phyloP scores from a whole-genome alignment of 2,888 invertebrate species.

The Agrochola litura region DNA sequence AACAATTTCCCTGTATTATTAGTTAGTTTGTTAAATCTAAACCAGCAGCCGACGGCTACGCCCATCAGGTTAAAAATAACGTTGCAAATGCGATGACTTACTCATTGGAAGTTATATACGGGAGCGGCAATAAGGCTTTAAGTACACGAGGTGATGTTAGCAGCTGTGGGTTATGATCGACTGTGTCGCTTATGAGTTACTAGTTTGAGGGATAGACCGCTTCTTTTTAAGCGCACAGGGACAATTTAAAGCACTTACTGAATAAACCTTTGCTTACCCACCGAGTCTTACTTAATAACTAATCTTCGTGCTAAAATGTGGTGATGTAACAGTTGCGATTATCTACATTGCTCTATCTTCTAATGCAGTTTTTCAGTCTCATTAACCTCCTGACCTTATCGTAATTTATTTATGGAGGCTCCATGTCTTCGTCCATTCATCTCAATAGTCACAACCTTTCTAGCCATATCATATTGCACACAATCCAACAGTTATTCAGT shows the following conservation, averaged over 20 bases:
- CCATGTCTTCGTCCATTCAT: not conserved
- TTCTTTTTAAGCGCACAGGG: not conserved
- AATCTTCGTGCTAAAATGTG: too few species aligned
- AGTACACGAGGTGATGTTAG: slow-evolving; percentile 7
- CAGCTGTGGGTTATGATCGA: not conserved
- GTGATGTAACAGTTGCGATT: not conserved
- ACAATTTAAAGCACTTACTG: not conserved
- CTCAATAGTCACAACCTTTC: not conserved
- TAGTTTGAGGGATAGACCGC: not conserved
- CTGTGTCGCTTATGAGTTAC: not conserved
- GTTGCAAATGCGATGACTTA: slow-evolving; percentile 44
- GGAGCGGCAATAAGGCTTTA: slow-evolving; percentile 29
- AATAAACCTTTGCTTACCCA: not conserved
- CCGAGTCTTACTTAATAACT: not conserved
- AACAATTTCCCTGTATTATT: slow-evolving; percentile 21
- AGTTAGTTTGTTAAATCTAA: slow-evolving; percentile 23
- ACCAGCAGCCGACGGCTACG: slow-evolving; percentile 22
- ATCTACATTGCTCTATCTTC: not conserved
- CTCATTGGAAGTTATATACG: slow-evolving; percentile 35
- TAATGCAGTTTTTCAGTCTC: not conserved
- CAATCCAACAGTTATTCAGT: not conserved
- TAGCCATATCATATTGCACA: not conserved
- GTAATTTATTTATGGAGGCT: not conserved
- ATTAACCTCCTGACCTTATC: too few species aligned
- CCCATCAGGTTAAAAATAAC: slow-evolving; percentile 52